A percentile compares a stretch with the other conserved stretches of the same genome.
Conservation (phyloP, 2,888 invertebrate genomes). For the Amphipyra berbera region DNA sequence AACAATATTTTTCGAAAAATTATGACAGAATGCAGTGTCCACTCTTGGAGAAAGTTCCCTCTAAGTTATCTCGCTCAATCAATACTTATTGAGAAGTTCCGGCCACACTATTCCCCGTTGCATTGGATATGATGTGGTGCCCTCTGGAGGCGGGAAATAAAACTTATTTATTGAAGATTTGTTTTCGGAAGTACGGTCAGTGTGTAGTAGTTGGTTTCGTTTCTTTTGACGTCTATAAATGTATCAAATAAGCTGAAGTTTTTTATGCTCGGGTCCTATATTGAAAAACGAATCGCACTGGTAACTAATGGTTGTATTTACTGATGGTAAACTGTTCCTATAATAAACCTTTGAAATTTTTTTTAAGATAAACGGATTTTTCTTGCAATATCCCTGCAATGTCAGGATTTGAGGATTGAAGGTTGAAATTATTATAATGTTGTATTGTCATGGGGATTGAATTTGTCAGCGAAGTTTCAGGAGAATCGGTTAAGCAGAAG, state of each 20-base stretch:
- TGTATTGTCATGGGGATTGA: too few relatives aligned
- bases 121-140: constrained; percentile 51
- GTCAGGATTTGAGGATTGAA: too few relatives aligned
- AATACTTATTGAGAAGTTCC: constrained; percentile 68
- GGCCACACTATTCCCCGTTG: constrained; percentile 41
- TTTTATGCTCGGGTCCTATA: too few relatives aligned
- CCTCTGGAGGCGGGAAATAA: constrained; percentile 43
- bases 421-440: too few relatives aligned
- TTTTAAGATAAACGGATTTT: too few relatives aligned
- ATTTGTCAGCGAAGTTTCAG: too few relatives aligned
- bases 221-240: constrained; percentile 32
- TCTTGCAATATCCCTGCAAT: too few relatives aligned
- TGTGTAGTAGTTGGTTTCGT: constrained; percentile 23
- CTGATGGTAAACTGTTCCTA: too few relatives aligned
- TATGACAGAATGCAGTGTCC: constrained; percentile 60
- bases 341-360: too few relatives aligned
- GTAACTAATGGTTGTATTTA: too few relatives aligned
- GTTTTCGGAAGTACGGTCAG: constrained; percentile 21
- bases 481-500: too few relatives aligned
- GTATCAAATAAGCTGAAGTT: constrained; percentile 14
- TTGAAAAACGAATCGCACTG: too few relatives aligned
- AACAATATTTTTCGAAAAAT: constrained; percentile 46
- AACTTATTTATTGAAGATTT: constrained; percentile 52
- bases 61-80: constrained; percentile 66
- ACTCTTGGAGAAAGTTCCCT: constrained; percentile 46